Evolutionary conservation across 1,140 invertebrate genomes (phyloP).

Genomic region (Penaeus indicus): DNA sequence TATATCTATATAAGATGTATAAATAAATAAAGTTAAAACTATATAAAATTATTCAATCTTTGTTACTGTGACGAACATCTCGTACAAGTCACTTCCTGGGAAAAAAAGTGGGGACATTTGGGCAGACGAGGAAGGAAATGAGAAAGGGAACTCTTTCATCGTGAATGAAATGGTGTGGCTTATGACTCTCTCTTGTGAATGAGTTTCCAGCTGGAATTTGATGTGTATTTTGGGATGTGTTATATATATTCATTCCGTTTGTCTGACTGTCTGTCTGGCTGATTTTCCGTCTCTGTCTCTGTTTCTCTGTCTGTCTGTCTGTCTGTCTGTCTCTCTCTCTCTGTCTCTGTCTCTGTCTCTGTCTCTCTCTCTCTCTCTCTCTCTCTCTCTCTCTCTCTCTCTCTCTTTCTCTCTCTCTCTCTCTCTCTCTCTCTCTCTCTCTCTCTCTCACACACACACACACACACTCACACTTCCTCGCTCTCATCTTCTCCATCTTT

Average conservation of each 20-base stretch:
- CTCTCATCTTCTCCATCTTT: not conserved
- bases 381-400: conserved; percentile 16
- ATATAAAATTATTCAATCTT: too few species aligned
- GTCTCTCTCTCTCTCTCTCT: conserved; percentile 37
- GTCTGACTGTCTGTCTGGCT: not conserved
- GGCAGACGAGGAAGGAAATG: too few species aligned
- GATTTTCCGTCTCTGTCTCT: not conserved
- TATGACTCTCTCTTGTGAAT: not conserved
- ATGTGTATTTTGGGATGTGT: not conserved
- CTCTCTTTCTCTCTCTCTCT: not conserved
- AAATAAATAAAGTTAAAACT: too few species aligned
- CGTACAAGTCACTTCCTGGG: too few species aligned
- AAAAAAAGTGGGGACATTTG: too few species aligned
- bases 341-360: conserved; percentile 34
- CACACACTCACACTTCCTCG: not conserved
- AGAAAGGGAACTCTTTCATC: too few species aligned
- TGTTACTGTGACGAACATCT: too few species aligned
- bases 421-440: conserved; percentile 32
- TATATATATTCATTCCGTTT: not conserved
- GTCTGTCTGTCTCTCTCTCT: conserved; percentile 31
- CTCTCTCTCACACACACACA: conserved; percentile 4
- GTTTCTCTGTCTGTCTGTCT: not conserved
- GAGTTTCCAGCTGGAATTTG: not conserved
- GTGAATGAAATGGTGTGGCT: too few species aligned
- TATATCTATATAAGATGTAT: too few species aligned